phyloP scores from a whole-genome alignment of 1,140 invertebrate genomes.

The Eciton burchellii region DNA sequence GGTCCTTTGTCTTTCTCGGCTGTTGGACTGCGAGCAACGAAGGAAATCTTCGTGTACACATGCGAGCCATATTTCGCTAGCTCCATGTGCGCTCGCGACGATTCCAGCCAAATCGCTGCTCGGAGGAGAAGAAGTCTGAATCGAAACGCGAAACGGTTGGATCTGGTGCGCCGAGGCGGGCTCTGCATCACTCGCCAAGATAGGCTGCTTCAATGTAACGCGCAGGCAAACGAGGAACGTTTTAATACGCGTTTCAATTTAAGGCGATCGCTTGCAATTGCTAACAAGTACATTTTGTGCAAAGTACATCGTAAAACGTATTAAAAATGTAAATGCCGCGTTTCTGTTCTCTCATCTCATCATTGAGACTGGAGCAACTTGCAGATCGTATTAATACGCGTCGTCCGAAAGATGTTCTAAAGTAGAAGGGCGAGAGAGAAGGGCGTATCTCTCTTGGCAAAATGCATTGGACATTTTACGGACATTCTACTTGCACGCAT shows the following conservation, averaged over 20 bases:
- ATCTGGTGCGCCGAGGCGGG: background rate
- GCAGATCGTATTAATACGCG: background rate
- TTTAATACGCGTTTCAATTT: background rate
- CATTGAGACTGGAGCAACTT: constrained; percentile 1
- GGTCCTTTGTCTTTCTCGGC: constrained; percentile 66
- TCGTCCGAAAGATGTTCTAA: background rate
- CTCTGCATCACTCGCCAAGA: background rate
- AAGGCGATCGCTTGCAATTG: background rate
- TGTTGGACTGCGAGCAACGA: constrained; percentile 68
- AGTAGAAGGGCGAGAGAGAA: constrained; percentile 11
- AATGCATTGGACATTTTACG: constrained; percentile 21
- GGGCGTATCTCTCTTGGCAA: constrained; percentile 8
- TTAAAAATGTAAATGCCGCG: background rate
- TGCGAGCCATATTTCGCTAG: constrained; percentile 44
- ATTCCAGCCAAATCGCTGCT: background rate
- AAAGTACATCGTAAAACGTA: background rate
- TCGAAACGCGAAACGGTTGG: background rate
- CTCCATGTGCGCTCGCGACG: background rate
- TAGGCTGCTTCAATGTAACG: background rate
- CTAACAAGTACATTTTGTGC: background rate
- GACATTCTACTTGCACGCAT: constrained; percentile 55
- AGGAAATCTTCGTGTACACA: constrained; percentile 26
- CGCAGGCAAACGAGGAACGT: background rate
- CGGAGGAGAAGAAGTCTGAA: constrained; percentile 2
- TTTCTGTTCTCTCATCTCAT: background rate